phyloP scores from a whole-genome alignment of 2,113 vertebrate species.

The Leucosticte australis region DNA sequence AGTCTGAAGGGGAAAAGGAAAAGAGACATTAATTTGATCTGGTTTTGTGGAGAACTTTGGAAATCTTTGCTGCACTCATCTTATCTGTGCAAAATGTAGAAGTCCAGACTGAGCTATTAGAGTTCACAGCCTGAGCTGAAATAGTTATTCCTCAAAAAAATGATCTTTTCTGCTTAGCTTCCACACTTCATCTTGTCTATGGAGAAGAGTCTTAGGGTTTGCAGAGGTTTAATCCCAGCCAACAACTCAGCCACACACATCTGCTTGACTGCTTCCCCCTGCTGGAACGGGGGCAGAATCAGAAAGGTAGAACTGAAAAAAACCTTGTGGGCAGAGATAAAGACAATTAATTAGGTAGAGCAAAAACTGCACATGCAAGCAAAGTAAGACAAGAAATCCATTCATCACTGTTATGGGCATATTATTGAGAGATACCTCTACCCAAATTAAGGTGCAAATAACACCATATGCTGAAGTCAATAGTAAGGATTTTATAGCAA shows the following conservation, averaged over 20 bases:
- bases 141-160: background rate
- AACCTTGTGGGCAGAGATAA: background rate
- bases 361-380: background rate
- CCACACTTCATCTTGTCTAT: background rate
- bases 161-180: background rate
- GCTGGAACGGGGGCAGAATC: background rate
- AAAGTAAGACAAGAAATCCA: background rate
- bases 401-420: background rate
- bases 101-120: background rate
- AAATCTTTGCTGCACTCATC: background rate
- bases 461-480: background rate
- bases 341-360: background rate
- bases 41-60: slow-evolving; percentile 16
- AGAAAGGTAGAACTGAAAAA: background rate
- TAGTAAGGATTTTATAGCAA: background rate
- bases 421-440: background rate
- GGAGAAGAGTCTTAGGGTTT: background rate
- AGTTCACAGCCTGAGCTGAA: background rate
- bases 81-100: background rate
- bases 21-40: background rate
- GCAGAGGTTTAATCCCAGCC: background rate
- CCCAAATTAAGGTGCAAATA: background rate
- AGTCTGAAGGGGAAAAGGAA: background rate
- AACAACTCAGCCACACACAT: background rate
- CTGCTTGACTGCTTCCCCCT: background rate